Evolutionary conservation across 2,113 vertebrate species (phyloP).

Genomic region (Pteruthius melanotis): DNA sequence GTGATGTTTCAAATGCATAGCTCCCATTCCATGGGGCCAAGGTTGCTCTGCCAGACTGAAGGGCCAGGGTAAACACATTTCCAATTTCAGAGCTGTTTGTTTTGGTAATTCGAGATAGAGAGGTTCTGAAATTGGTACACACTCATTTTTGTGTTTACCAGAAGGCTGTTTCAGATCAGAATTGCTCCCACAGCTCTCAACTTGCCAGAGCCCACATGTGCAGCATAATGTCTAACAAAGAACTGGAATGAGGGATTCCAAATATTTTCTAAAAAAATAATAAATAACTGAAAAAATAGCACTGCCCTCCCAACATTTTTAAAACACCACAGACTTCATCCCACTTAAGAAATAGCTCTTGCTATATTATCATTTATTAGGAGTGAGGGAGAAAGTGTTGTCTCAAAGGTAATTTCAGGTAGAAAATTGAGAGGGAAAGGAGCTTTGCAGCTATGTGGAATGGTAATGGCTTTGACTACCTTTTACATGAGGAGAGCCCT

Average conservation of each 20-base stretch:
- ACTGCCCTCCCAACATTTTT: background rate
- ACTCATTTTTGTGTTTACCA: background rate
- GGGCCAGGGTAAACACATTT: slow-evolving; percentile 13
- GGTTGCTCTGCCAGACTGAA: background rate
- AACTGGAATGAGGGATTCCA: background rate
- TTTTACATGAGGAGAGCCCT: background rate
- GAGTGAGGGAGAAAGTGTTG: background rate
- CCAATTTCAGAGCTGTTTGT: slow-evolving; percentile 33
- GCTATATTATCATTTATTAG: background rate
- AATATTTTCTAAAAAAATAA: background rate
- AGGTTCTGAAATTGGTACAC: background rate
- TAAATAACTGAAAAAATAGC: background rate
- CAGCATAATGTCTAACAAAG: background rate
- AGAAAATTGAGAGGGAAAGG: background rate
- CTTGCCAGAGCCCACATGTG: background rate
- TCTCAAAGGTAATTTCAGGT: background rate
- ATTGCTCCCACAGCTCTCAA: background rate
- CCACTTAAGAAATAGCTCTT: background rate
- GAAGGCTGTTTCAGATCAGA: background rate
- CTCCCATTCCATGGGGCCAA: background rate
- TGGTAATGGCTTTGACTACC: background rate
- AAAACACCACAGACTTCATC: background rate
- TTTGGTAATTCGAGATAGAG: slow-evolving; percentile 3
- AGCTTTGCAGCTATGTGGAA: background rate
- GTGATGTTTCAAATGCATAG: background rate